phyloP scores from a whole-genome alignment of 2,113 vertebrate species.

The Gallinago paraguaiae region DNA sequence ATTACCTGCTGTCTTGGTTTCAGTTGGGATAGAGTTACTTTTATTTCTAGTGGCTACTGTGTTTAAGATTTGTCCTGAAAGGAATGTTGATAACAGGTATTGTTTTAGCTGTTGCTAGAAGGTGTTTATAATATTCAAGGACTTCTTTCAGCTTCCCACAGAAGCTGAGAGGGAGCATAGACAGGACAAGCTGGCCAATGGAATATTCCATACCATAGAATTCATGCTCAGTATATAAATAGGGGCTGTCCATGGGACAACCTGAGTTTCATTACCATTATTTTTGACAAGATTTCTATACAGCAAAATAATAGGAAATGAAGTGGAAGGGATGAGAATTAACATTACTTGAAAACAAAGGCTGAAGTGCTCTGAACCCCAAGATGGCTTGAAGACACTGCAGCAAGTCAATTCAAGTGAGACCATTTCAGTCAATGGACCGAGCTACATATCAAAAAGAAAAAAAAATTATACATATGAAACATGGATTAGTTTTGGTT shows the following conservation, averaged over 20 bases:
- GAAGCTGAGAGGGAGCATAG: neutral
- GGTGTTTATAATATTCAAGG: neutral
- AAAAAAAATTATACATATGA: neutral
- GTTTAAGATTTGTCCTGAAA: neutral
- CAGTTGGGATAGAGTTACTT: neutral
- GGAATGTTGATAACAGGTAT: neutral
- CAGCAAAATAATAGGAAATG: neutral
- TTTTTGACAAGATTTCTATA: neutral
- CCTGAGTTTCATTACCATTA: neutral
- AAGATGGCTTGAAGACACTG: neutral
- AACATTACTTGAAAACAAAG: neutral
- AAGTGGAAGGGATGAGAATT: neutral
- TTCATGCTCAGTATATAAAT: no score
- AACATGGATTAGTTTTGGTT: neutral
- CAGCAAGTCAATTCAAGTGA: neutral
- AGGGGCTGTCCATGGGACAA: no score
- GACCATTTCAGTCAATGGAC: neutral
- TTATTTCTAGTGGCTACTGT: neutral
- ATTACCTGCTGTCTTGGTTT: neutral
- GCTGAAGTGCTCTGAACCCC: neutral
- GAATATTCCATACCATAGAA: neutral
- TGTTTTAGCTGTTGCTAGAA: neutral
- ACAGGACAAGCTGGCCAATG: neutral
- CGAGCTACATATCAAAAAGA: neutral
- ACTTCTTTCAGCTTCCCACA: neutral